Base-by-base conservation (phyloP, 2,113 vertebrate genomes). In the Pteronura brasiliensis region DNA sequence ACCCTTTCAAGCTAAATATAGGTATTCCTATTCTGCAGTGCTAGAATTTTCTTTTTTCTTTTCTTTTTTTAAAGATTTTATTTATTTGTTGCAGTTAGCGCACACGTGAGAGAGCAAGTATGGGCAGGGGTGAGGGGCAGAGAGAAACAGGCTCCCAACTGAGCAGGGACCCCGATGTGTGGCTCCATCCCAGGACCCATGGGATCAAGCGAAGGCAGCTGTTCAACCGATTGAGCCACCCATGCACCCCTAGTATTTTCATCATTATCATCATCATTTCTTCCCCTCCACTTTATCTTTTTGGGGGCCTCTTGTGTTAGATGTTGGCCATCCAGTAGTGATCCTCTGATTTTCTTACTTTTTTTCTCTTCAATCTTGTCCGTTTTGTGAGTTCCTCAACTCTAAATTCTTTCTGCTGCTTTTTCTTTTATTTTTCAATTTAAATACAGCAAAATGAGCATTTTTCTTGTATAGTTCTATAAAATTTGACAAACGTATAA, bases 361-460 rank as follows among this genome's bases (percentile, higher is more conserved):
- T 74, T 82, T 81, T 88, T 80, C 11, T 92, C 47, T 81, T 34
- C 55, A 95, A 5, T 77, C 10, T 71, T 72, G 3, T 47, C 36
- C 76, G 20, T 86, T 49, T 29, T 95, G 6, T 93, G 85, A 82
- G 23, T 61, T 87, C 4, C 5, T 88, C 42, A 57, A 36, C 27
- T 90, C 7, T 76, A 92, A 94, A 2, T 91, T 80, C 39, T 61
- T 97, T 93, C 7, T 92, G 27, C 42, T 83, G 36, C 34, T 57
- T 95, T 88, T 94, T 77, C 12, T 80, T 88, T 57, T 77, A 67
- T 80, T 85, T 88, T 85, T 67, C 18, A 65, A n/a, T 88, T 91
- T 93, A 61, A 91, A 74, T 88, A 86, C 10, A 89, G 39, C 7
- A 69, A 44, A 93, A 52, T 85, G 83, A 42, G n/a, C 9, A 23